Evolutionary conservation across 1,140 invertebrate species (phyloP), one percentile per base, ranked within the genome.

Genomic region (Hylaeus volcanicus): DNA sequence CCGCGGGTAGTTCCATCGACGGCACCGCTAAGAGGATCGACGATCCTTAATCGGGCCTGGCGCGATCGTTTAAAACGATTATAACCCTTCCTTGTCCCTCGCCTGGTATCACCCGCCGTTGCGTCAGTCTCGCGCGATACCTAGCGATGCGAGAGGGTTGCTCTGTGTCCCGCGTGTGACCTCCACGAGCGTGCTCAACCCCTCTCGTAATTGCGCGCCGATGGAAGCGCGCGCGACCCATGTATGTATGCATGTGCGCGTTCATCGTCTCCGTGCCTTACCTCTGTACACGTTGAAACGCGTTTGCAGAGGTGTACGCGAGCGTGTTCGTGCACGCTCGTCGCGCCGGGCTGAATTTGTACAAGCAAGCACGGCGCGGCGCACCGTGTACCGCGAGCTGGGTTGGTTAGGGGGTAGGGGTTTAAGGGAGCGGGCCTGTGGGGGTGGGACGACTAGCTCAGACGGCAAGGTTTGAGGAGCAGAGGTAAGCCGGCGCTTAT

Each of bases 401-500:
- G 74, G 26, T 26, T 26, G 26, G 26, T 26, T 26, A 45, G 43
- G 11, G 26, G 37, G 48, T 12, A 41, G 37, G 26, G 4, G 51
- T 64, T 39, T 43, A 48, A 14, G 43, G n/a, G 51, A 26, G 48
- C n/a, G 14, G 48, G 12, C 2, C 45, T 5, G 51, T 43, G 11
- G 45, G 37, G 71, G 12, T 63, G 51, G 66, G 37, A 51, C 61
- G 71, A 58, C 51, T 15, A 45, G 12, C 48, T 61, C n/a, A 63
- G 51, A 26, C 8, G 66, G 56, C 14, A 61, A 39, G 71, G 75
- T 76, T 79, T 78, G 80, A 73, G 79, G 83, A 87, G 85, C 82
- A 82, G 86, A 85, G 87, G 88, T 89, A 86, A 87, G 84, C 86
- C 74, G 82, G 83, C 87, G 90, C 85, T 90, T 90, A 90, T 91